Base-by-base conservation (phyloP, 2,888 invertebrate species). In the Tineola bisselliella region DNA sequence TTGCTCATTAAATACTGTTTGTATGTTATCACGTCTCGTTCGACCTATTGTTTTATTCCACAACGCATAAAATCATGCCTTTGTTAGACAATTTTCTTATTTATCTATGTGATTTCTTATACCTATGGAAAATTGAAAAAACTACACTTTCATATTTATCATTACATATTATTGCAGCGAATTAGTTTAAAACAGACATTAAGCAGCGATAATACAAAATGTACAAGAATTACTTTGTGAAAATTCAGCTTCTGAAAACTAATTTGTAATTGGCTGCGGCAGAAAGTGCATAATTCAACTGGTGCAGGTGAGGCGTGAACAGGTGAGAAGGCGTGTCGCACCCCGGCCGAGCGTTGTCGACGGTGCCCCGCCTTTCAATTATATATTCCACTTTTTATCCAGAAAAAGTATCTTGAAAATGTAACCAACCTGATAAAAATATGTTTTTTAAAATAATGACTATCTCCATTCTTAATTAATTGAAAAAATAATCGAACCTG, bases 301-400 rank as follows among this genome's bases (percentile, higher is more conserved):
- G 15, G n/a, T 15, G 19, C 59, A 59, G 59, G 62, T 63, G 69
- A 69, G 77, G 76, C 76, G 76, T 73, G 67, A 65, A 54, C 64
- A 70, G 73, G 73, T 75, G 67, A 70, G 70, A 69, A 68, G 77
- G 76, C 75, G 76, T 75, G 74, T 69, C 71, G 64, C 60, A 64
- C 64, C 61, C 66, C 67, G 68, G 67, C 67, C 67, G 69, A 15
- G 54, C 62, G 62, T 62, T 59, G 61, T 64, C 62, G 61, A 61
- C 63, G 57, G 61, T 65, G 60, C 65, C 64, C 31, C 58, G 58
- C 58, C 58, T 58, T 33, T 33, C 58, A 58, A 58, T 58, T 58
- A 33, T 10, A 31, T 58, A 58, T 58, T 31, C 58, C 33, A 17
- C 31, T 33, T 58, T 58, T 58, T 33, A 33, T 33, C 31, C 19